phyloP scores from a whole-genome alignment of 1,140 invertebrate genomes.

The Ips nitidus region DNA sequence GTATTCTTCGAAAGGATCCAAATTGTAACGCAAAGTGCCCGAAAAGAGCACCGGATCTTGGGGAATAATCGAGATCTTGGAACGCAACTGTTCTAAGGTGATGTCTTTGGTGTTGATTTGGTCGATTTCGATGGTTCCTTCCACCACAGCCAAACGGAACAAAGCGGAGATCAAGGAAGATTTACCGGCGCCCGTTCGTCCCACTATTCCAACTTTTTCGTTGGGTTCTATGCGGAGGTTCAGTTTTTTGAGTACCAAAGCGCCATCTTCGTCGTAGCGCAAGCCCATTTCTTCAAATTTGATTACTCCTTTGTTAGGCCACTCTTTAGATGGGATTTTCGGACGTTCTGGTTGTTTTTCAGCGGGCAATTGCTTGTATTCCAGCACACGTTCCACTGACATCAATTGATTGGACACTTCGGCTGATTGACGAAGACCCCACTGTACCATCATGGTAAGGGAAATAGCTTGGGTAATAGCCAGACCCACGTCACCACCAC shows the following conservation, averaged over 20 bases:
- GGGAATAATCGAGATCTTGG: slow-evolving; percentile 79
- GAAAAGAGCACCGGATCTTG: slow-evolving; percentile 84
- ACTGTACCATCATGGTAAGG: slow-evolving; percentile 64
- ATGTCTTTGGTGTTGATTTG: slow-evolving; percentile 64
- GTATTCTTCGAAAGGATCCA: slow-evolving; percentile 80
- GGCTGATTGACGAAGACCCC: slow-evolving; percentile 71
- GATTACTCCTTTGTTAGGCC: slow-evolving; percentile 55
- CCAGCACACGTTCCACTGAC: slow-evolving; percentile 75
- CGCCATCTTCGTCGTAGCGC: slow-evolving; percentile 56
- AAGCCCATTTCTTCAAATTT: slow-evolving; percentile 58
- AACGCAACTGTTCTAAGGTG: slow-evolving; percentile 68
- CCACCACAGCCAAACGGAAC: slow-evolving; percentile 67
- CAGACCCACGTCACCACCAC: slow-evolving; percentile 61
- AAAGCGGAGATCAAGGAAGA: slow-evolving; percentile 75
- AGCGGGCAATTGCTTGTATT: slow-evolving; percentile 67
- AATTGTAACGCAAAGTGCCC: slow-evolving; percentile 74
- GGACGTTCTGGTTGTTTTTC: slow-evolving; percentile 59
- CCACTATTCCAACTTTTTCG: slow-evolving; percentile 77
- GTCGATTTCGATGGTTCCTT: slow-evolving; percentile 75
- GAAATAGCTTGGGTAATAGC: slow-evolving; percentile 61
- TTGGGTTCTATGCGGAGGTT: slow-evolving; percentile 63
- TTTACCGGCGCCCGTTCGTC: slow-evolving; percentile 82
- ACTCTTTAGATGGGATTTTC: slow-evolving; percentile 48
- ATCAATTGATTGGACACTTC: slow-evolving; percentile 82
- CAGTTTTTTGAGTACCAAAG: slow-evolving; percentile 61